These are phyloP conservation scores for Oreocharis arfaki DNA, from an alignment of 2,113 vertebrate species.

Conservation along the genomic window DNA sequence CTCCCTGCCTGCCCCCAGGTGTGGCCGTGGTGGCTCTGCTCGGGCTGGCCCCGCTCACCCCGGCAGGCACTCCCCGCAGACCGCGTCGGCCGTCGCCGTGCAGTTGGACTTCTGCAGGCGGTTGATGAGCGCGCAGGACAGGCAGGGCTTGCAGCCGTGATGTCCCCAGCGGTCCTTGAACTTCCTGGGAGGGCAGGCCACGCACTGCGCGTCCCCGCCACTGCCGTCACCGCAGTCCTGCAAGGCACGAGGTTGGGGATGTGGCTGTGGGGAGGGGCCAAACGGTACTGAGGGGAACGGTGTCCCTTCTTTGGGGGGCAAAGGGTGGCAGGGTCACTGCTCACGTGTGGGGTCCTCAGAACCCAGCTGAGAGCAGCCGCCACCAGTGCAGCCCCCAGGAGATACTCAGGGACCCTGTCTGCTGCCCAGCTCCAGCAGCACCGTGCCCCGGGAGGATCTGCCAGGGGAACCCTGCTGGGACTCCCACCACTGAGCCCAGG, in stretches of 20 bases:
- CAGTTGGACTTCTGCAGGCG: slow-evolving; percentile 74
- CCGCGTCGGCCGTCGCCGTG: slow-evolving; percentile 61
- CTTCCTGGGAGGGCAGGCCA: slow-evolving; percentile 68
- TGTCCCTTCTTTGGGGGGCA: background rate
- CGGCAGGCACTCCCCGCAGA: slow-evolving; percentile 79
- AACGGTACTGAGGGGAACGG: rapidly evolving
- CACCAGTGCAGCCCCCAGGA: background rate
- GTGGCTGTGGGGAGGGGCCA: rapidly evolving
- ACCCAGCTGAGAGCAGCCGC: rapidly evolving
- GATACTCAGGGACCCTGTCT: rapidly evolving
- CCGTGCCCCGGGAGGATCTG: rapidly evolving
- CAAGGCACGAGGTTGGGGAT: background rate
- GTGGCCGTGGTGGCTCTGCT: rapidly evolving
- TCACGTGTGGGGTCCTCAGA: rapidly evolving
- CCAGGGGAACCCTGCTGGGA: no score
- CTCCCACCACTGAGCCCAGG: background rate
- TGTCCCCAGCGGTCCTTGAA: slow-evolving; percentile 80
- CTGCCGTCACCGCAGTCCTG: slow-evolving; percentile 79
- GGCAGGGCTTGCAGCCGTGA: slow-evolving; percentile 77
- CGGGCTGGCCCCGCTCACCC: slow-evolving; percentile 45
- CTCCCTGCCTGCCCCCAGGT: rapidly evolving
- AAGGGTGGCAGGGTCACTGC: rapidly evolving
- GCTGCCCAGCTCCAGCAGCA: background rate
- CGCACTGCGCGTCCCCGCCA: slow-evolving; percentile 66
- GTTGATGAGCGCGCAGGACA: slow-evolving; percentile 77